Base-by-base conservation (phyloP, 2,888 invertebrate genomes). In the Shargacucullia verbasci region DNA sequence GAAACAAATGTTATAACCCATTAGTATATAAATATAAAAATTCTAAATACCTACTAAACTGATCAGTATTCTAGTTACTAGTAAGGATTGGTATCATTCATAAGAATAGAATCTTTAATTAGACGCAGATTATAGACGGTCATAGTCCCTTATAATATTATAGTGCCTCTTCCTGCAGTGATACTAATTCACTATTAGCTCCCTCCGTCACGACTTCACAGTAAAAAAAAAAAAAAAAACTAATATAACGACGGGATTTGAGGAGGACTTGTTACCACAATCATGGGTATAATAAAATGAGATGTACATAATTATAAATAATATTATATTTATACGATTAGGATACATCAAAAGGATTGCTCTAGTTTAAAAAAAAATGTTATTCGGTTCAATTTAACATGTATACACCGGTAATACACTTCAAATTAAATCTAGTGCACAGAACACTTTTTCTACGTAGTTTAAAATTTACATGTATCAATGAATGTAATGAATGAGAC, bases 341-440 rank as follows among this genome's bases (percentile, higher is more conserved):
- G 77, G 67, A 60, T 78, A 81, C 73, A 79, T 52, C 71, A 64
- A 78, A 65, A 70, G 74, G 64, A 76, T 71, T 70, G 73, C 62
- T 73, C 75, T 83, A 83, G 81, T 76, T 78, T 29, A 9, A 60
- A 69, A 73, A 70, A 73, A 78, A 75, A 77, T 71, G 62, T 73
- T 78, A 78, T 78, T 80, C 56, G 55, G 78, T 84, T 83, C 76
- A 71, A 82, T 73, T 80, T 80, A 75, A 70, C 67, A 77, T 76
- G 64, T 82, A 78, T 80, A 82, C 86, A 87, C 83, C 66, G 78
- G 73, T 80, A 79, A 76, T 70, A 78, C 78, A 83, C 81, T 80
- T 83, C 76, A 76, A 73, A 77, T 84, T 82, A 80, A 80, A 76
- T 79, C 66, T 85, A 83, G 76, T 84, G 87, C 87, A 89, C 88